Conservation (phyloP, 1,140 invertebrate species). For the Micrasema minimum region DNA sequence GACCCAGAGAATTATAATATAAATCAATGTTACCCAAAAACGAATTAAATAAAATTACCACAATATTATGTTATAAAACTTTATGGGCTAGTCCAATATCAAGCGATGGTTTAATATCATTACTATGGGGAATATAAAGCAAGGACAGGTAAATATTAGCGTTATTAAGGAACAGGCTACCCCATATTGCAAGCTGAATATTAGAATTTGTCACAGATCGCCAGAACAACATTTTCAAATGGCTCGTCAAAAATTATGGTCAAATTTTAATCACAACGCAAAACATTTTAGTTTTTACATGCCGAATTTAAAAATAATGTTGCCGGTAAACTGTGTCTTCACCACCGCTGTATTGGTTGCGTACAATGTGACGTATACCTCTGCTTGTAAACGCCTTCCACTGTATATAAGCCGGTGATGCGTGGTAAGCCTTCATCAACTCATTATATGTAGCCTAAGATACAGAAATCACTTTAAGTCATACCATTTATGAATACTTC, state of each 20-base stretch:
- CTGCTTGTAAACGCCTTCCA: constrained; percentile 65
- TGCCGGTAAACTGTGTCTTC: constrained; percentile 22
- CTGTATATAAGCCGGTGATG: constrained; percentile 65
- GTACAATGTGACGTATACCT: constrained; percentile 57
- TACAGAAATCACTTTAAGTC: constrained; percentile 51
- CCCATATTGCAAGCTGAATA: constrained; percentile 34
- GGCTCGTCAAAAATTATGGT: neutral
- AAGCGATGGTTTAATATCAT: constrained; percentile 32
- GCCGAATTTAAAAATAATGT: constrained; percentile 3
- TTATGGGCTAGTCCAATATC: neutral
- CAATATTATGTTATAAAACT: constrained; percentile 16
- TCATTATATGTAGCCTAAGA: constrained; percentile 66
- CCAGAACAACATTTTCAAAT: constrained; percentile 1
- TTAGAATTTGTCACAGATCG: constrained; percentile 12
- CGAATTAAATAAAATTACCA: constrained; percentile 44
- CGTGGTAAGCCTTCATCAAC: constrained; percentile 66
- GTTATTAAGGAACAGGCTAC: constrained; percentile 23
- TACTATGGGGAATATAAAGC: constrained; percentile 28
- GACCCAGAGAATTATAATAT: too few species aligned
- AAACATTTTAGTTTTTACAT: neutral
- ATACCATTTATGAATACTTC: too few species aligned
- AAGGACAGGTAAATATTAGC: constrained; percentile 28
- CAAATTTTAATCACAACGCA: neutral
- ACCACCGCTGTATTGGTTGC: constrained; percentile 28
- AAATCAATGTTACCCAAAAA: too few species aligned